A percentile compares a stretch with the other conserved stretches of the same genome.
Evolutionary conservation across 1,140 invertebrate species (phyloP).

Genomic region (Trichonephila clavata): DNA sequence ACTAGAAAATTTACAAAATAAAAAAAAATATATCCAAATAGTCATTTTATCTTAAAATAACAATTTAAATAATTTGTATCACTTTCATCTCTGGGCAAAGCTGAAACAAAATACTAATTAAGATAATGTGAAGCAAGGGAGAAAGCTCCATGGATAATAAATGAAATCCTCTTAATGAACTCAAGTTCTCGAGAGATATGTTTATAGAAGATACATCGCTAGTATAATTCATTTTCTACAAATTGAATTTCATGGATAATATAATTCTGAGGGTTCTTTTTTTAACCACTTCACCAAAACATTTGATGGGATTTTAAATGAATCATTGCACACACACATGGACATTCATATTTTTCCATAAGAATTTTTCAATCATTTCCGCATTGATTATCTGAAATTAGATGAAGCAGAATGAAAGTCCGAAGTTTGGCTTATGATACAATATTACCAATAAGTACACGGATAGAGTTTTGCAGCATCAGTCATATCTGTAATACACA

Average conservation of each 20-base stretch:
- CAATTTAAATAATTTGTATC: neutral
- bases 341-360: conserved; percentile 19
- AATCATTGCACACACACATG: conserved; percentile 1
- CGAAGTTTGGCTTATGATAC: conserved; percentile 40
- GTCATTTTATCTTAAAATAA: too few relatives aligned
- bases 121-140: neutral
- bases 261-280: neutral
- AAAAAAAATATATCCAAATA: too few relatives aligned
- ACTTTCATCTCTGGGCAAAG: conserved; percentile 17
- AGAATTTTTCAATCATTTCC: conserved; percentile 29
- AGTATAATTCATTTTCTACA: conserved; percentile 46
- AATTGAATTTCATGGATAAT: conserved; percentile 16
- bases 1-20: too few relatives aligned
- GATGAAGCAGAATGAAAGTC: conserved; percentile 51
- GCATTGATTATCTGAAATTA: conserved; percentile 69
- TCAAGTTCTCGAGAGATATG: conserved; percentile 55
- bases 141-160: conserved; percentile 35
- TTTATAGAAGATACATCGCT: conserved; percentile 53
- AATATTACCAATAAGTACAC: conserved; percentile 10
- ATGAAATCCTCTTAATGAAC: neutral
- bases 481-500: neutral
- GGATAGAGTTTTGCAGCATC: conserved; percentile 21
- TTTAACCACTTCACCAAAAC: neutral
- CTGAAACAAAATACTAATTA: neutral
- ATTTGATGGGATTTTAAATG: conserved; percentile 14